Conservation (phyloP, 1,140 invertebrate species). For the Drosophila pruinosa region DNA sequence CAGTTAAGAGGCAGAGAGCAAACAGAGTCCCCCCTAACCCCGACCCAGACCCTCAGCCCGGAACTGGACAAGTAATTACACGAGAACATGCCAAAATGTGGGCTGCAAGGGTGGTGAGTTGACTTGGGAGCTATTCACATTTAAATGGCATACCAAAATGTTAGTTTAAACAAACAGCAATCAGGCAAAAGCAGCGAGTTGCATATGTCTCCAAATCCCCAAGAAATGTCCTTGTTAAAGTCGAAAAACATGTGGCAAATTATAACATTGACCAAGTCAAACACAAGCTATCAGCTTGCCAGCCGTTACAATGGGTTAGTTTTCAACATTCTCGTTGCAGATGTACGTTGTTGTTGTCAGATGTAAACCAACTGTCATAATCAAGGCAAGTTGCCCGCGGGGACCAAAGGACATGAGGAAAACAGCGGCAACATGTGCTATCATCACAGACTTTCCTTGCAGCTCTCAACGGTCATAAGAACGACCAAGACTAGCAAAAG, state of each 20-base stretch:
- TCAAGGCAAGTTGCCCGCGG: constrained; percentile 55
- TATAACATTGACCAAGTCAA: constrained; percentile 59
- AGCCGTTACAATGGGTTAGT: constrained; percentile 39
- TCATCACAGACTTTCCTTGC: background rate
- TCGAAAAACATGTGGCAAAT: constrained; percentile 50
- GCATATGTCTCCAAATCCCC: background rate
- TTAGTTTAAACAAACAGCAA: constrained; percentile 44
- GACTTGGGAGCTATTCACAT: constrained; percentile 17
- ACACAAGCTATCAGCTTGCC: constrained; percentile 1
- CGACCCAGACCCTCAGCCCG: background rate
- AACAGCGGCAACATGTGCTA: constrained; percentile 34
- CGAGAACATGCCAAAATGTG: constrained; percentile 59
- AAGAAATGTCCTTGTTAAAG: constrained; percentile 51
- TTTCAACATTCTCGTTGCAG: constrained; percentile 7
- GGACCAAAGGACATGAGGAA: constrained; percentile 19
- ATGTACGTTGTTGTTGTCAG: constrained; percentile 41
- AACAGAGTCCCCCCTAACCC: background rate
- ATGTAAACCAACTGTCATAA: constrained; percentile 67
- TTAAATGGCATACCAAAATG: constrained; percentile 49
- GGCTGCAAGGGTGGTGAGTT: background rate
- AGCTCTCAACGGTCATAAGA: background rate
- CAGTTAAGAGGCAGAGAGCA: constrained; percentile 14
- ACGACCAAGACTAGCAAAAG: background rate
- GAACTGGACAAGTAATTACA: constrained; percentile 62
- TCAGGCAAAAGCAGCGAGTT: constrained; percentile 30